Conservation (phyloP, 1,140 invertebrate genomes). For the Linepithema humile region DNA sequence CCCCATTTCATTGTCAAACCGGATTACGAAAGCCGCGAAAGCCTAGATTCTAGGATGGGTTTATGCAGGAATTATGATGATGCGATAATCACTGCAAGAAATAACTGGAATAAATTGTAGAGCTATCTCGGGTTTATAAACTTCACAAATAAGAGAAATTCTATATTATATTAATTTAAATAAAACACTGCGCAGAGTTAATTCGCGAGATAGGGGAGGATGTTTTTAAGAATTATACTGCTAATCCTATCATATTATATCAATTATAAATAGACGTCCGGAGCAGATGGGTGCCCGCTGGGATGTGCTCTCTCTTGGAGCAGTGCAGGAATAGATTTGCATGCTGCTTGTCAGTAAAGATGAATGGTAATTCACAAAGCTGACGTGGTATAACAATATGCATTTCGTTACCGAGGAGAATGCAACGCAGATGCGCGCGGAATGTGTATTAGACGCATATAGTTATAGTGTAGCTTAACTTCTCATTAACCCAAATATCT, state of each 20-base stretch:
- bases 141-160: not conserved
- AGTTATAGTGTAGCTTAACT: constrained; percentile 8
- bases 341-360: constrained; percentile 16
- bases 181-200: not conserved
- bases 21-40: constrained; percentile 39
- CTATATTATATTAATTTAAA: not conserved
- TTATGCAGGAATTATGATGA: not conserved
- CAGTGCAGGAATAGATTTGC: not conserved
- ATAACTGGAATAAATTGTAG: not conserved
- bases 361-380: constrained; percentile 34
- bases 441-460: constrained; percentile 24
- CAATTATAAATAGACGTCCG: not conserved
- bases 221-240: not conserved
- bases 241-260: not conserved
- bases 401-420: constrained; percentile 1
- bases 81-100: not conserved
- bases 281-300: not conserved
- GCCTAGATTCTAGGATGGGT: not conserved
- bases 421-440: not conserved
- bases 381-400: constrained; percentile 30
- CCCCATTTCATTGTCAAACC: constrained; percentile 55
- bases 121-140: not conserved
- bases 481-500: constrained; percentile 60
- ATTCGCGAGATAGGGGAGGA: not conserved
- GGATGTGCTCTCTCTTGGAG: not conserved